Percentiles rank a stretch among this genome's conserved stretches.
Evolutionary conservation across 2,797 vertebrate genomes (phyloP).

Genomic region (Linurgus olivaceus): DNA sequence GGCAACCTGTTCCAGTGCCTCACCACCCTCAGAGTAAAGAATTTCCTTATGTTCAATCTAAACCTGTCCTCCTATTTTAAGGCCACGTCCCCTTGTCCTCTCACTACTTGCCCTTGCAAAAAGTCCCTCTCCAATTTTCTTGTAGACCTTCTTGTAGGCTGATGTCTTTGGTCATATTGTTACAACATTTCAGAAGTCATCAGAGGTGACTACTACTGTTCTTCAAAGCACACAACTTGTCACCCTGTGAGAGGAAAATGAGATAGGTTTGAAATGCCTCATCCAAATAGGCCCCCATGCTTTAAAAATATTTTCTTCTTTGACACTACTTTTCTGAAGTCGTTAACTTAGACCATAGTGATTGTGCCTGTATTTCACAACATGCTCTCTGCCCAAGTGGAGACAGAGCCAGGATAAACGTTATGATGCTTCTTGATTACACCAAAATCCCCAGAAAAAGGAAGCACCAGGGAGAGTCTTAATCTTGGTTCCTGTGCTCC

Average conservation of each 20-base stretch:
- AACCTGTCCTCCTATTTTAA: neutral
- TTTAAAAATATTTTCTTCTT: neutral
- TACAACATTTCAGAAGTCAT: neutral
- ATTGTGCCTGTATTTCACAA: conserved; percentile 2
- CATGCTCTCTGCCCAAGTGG: neutral
- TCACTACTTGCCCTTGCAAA: neutral
- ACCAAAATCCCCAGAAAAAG: neutral
- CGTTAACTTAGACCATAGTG: neutral
- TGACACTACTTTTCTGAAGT: neutral
- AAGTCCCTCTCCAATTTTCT: neutral
- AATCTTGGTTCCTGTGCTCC: neutral
- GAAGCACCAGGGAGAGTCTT: neutral
- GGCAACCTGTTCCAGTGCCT: neutral
- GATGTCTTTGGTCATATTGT: neutral
- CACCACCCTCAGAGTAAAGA: neutral
- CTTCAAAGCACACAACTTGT: neutral
- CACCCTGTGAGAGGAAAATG: neutral
- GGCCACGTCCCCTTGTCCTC: neutral
- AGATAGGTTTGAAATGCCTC: neutral
- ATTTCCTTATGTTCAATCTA: neutral
- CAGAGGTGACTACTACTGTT: neutral
- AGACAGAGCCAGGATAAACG: conserved; percentile 16
- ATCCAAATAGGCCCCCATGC: neutral
- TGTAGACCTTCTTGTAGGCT: neutral
- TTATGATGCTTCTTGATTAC: conserved; percentile 11